Conservation (phyloP, 1,140 invertebrate species). For the Micrasema minimum region DNA sequence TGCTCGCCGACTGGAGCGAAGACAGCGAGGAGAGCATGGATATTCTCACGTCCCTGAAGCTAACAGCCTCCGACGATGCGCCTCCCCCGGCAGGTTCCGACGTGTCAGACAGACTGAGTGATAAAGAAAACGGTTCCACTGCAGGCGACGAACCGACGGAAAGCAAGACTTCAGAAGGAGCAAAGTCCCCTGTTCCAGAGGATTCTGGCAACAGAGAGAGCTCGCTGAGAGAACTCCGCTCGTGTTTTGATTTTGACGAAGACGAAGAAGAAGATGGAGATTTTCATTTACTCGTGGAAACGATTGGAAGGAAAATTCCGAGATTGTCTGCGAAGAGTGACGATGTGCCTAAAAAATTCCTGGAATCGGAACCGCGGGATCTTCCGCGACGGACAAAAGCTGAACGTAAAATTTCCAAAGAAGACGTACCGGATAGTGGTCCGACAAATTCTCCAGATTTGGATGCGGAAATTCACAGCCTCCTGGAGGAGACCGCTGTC, state of each 20-base stretch:
- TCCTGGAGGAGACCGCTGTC: slow-evolving; percentile 68
- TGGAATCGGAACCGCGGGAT: slow-evolving; percentile 6
- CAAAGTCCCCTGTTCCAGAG: slow-evolving; percentile 14
- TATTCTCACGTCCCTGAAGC: slow-evolving; percentile 53
- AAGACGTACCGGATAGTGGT: neutral
- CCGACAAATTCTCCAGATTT: slow-evolving; percentile 57
- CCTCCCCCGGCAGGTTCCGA: too few species aligned
- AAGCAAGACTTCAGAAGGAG: slow-evolving; percentile 44
- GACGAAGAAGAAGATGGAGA: slow-evolving; percentile 68
- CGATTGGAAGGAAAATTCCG: slow-evolving; percentile 66
- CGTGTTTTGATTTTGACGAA: slow-evolving; percentile 68
- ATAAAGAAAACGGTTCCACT: slow-evolving; percentile 56
- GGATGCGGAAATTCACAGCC: slow-evolving; percentile 66
- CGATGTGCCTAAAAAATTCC: slow-evolving; percentile 25
- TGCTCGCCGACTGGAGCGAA: slow-evolving; percentile 66
- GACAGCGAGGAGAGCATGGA: slow-evolving; percentile 57
- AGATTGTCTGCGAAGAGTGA: slow-evolving; percentile 55
- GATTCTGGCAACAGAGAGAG: slow-evolving; percentile 19
- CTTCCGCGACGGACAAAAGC: neutral
- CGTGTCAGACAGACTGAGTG: slow-evolving; percentile 53
- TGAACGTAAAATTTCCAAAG: too few species aligned
- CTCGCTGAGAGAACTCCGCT: slow-evolving; percentile 46
- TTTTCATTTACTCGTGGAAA: too few species aligned
- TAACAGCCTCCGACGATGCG: too few species aligned
- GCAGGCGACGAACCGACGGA: slow-evolving; percentile 56